Percentiles rank a stretch among this genome's conserved stretches.
These are phyloP conservation scores for Mus pahari DNA, from an alignment of 2,113 vertebrate species.

Conservation along the genomic window DNA sequence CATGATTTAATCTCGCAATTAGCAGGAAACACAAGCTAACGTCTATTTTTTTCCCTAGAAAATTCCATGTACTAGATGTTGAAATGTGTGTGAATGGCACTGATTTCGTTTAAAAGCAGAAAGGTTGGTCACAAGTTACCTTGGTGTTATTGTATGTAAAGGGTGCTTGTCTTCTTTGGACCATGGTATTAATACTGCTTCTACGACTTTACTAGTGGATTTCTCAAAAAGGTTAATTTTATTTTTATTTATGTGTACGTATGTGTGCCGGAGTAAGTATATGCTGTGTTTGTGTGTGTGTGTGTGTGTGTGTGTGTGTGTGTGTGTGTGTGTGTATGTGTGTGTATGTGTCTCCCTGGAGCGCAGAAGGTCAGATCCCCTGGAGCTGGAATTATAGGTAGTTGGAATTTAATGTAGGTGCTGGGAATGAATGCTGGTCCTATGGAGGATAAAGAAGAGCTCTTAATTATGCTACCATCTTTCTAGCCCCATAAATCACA, in stretches of 20 bases:
- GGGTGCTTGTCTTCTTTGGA: not conserved
- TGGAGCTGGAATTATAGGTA: not conserved
- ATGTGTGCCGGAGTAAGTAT: not conserved
- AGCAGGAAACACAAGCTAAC: not conserved
- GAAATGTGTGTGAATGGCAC: not conserved
- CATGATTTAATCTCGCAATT: constrained; percentile 20
- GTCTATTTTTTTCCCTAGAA: not conserved
- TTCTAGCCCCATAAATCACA: not conserved
- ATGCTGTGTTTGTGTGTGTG: not conserved
- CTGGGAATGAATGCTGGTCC: not conserved
- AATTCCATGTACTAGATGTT: not conserved
- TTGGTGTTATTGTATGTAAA: not conserved
- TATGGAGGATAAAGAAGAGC: not conserved
- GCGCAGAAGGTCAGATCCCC: not conserved
- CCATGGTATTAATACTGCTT: not conserved
- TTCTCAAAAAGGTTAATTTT: not conserved
- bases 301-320: not conserved
- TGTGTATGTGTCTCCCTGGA: not conserved
- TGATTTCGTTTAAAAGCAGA: not conserved
- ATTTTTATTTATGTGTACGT: not conserved
- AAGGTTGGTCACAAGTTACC: not conserved
- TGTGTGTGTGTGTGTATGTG: not conserved
- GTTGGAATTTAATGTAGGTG: not conserved
- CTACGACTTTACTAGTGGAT: not conserved
- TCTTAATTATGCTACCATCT: not conserved